phyloP scores from a whole-genome alignment of 2,797 vertebrate species.

The Lutjanus campechanus region DNA sequence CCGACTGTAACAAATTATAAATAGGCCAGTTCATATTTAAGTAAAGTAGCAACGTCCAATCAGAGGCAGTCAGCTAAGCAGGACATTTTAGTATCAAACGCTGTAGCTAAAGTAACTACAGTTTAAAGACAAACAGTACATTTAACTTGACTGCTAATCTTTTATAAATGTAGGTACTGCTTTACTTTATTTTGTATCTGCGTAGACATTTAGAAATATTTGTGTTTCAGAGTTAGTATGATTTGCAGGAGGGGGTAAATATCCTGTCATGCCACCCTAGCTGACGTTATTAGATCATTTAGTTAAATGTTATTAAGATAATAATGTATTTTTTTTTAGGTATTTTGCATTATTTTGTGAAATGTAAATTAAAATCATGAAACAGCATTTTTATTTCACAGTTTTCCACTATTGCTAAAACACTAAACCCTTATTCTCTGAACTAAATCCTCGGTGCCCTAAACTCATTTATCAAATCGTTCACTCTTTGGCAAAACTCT shows the following conservation, averaged over 20 bases:
- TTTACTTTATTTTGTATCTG: background rate
- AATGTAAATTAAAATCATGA: too few species aligned
- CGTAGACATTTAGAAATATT: background rate
- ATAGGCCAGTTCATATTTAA: background rate
- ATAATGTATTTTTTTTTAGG: background rate
- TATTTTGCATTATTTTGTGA: too few species aligned
- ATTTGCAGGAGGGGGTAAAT: background rate
- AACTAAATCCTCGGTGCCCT: too few species aligned
- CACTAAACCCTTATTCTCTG: too few species aligned
- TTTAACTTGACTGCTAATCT: background rate
- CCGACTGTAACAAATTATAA: background rate
- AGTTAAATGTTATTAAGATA: too few species aligned
- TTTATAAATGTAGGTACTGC: background rate
- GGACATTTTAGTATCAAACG: background rate
- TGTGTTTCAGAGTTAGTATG: background rate
- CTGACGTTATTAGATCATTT: background rate
- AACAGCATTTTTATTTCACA: too few species aligned
- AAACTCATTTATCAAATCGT: too few species aligned
- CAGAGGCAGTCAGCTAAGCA: background rate
- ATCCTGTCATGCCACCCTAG: background rate
- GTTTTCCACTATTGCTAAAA: too few species aligned
- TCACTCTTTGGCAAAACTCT: too few species aligned
- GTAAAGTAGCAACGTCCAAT: background rate
- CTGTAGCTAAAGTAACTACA: background rate
- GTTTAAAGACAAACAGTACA: background rate